A percentile compares a stretch with the other conserved stretches of the same genome.
Evolutionary conservation across 2,888 invertebrate genomes (phyloP).

Genomic region (Drosophila paranaensis): DNA sequence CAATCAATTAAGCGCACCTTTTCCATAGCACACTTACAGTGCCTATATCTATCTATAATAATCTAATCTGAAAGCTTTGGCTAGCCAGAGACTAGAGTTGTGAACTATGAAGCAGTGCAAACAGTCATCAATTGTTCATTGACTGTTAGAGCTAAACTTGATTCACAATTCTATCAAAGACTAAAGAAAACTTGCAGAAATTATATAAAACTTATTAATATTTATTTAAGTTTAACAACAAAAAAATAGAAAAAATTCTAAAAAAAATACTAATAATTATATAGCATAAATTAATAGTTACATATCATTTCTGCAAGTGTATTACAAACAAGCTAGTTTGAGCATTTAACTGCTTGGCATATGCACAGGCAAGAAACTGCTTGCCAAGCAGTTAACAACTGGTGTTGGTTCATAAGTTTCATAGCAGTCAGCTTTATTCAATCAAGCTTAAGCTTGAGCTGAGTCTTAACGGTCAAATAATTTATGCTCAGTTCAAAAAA

Average conservation of each 20-base stretch:
- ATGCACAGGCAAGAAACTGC: constrained; percentile 14
- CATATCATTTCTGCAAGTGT: constrained; percentile 11
- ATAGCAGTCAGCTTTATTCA: constrained; percentile 20
- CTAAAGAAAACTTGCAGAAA: constrained; percentile 25
- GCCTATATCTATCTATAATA: constrained; percentile 57
- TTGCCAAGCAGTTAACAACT: constrained; percentile 41
- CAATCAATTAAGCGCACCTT: constrained; percentile 81
- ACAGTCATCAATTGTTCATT: background rate
- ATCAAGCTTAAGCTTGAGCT: constrained; percentile 3
- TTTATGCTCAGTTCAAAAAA: background rate
- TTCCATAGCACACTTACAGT: constrained; percentile 72
- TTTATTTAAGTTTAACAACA: background rate
- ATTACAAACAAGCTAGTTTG: constrained; percentile 13
- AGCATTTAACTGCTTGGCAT: constrained; percentile 31
- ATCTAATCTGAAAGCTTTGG: constrained; percentile 24
- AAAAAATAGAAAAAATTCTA: no score
- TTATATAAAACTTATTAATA: background rate
- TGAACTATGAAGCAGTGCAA: background rate
- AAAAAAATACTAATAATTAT: background rate
- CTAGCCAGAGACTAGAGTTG: constrained; percentile 16
- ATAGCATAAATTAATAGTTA: background rate
- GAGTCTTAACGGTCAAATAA: constrained; percentile 16
- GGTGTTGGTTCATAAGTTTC: constrained; percentile 19
- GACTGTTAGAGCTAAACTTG: background rate
- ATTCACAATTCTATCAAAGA: background rate